Percentiles rank a stretch among this genome's conserved stretches.
phyloP scores from a whole-genome alignment of 2,888 invertebrate genomes.

The Drosophila antonietae region DNA sequence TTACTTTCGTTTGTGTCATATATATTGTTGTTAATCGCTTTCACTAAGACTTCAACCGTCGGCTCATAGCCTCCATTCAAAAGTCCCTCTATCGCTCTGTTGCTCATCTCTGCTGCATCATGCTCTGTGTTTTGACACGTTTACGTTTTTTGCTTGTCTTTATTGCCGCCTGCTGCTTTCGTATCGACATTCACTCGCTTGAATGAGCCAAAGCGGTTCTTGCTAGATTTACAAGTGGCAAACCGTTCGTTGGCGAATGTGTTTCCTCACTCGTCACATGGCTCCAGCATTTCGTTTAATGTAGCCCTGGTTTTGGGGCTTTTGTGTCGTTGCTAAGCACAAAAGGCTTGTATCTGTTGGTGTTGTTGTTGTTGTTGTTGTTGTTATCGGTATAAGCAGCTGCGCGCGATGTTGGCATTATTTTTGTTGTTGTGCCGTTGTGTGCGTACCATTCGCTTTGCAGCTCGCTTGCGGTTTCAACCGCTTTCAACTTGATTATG shows the following conservation, averaged over 20 bases:
- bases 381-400: slow-evolving; percentile 20
- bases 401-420: slow-evolving; percentile 22
- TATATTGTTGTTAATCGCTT: background rate
- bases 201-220: slow-evolving; percentile 36
- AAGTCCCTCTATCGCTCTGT: background rate
- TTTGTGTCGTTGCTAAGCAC: slow-evolving; percentile 34
- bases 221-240: slow-evolving; percentile 39
- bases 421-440: background rate
- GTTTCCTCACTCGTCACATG: slow-evolving; percentile 44
- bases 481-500: slow-evolving; percentile 74
- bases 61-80: too few species aligned
- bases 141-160: slow-evolving; percentile 47
- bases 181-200: slow-evolving; percentile 43
- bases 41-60: background rate
- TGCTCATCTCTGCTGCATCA: slow-evolving; percentile 23
- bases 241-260: slow-evolving; percentile 33
- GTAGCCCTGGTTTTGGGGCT: slow-evolving; percentile 5
- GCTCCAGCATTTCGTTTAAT: slow-evolving; percentile 13
- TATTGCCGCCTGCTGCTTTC: slow-evolving; percentile 31
- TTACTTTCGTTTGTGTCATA: background rate
- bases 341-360: slow-evolving; percentile 24
- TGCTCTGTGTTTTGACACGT: slow-evolving; percentile 64
- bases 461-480: slow-evolving; percentile 63
- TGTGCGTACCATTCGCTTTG: slow-evolving; percentile 31
- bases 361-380: slow-evolving; percentile 8